Conservation (phyloP, 2,797 vertebrate species). For the Labroides dimidiatus region DNA sequence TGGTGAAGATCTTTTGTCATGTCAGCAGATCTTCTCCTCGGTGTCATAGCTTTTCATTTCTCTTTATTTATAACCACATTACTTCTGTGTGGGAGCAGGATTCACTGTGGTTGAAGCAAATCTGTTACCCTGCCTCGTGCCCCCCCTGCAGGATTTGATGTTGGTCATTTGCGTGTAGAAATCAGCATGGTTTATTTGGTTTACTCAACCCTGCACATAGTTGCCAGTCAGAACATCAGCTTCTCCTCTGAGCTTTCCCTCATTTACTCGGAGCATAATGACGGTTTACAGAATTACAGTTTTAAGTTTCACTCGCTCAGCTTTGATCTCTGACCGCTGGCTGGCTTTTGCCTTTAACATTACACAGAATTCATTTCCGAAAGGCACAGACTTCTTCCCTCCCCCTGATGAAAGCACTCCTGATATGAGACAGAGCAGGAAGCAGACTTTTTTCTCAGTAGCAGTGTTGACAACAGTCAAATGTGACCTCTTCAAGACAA, state of each 20-base stretch:
- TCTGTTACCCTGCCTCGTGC: not conserved
- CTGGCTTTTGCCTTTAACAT: constrained; percentile 72
- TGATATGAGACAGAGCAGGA: constrained; percentile 84
- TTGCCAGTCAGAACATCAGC: constrained; percentile 71
- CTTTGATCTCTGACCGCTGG: constrained; percentile 79
- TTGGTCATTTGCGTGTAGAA: constrained; percentile 67
- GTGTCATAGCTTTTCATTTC: constrained; percentile 54
- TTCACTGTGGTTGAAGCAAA: constrained; percentile 47
- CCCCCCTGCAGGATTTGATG: constrained; percentile 17
- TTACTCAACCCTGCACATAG: constrained; percentile 50
- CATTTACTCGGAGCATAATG: constrained; percentile 69
- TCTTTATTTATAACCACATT: constrained; percentile 54
- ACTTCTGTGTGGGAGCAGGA: constrained; percentile 44
- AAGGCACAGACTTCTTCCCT: constrained; percentile 69
- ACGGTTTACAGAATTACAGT: constrained; percentile 82
- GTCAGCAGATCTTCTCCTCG: constrained; percentile 65
- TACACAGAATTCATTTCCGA: constrained; percentile 76
- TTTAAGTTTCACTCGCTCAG: constrained; percentile 78
- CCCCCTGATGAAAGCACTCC: constrained; percentile 78
- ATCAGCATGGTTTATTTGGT: constrained; percentile 81
- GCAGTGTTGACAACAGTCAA: constrained; percentile 83
- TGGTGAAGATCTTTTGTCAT: constrained; percentile 80
- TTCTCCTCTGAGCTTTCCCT: constrained; percentile 54
- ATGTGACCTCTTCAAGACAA: constrained; percentile 81
- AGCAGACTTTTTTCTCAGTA: constrained; percentile 73